phyloP scores from a whole-genome alignment of 2,113 vertebrate species.

The Callaeas wilsoni region DNA sequence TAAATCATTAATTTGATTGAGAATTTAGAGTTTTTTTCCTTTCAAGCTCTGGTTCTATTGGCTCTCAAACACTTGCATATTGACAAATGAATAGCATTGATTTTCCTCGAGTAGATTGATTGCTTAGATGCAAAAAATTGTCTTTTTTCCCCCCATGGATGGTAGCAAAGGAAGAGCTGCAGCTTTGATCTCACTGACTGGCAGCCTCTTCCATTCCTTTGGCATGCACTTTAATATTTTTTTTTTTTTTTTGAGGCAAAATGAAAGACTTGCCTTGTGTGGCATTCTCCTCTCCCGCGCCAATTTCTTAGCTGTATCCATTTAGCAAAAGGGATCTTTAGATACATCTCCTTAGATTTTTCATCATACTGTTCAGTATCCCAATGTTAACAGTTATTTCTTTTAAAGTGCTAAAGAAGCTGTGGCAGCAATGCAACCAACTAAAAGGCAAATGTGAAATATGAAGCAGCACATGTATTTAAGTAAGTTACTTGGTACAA shows the following conservation, averaged over 20 bases:
- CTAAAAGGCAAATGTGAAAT: neutral
- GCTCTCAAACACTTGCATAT: neutral
- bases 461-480: neutral
- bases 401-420: neutral
- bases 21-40: neutral
- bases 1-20: neutral
- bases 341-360: neutral
- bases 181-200: constrained; percentile 14
- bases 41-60: neutral
- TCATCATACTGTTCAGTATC: neutral
- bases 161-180: neutral
- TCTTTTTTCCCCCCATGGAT: rapidly evolving
- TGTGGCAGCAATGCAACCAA: neutral
- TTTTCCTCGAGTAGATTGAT: neutral
- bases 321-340: neutral
- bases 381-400: neutral
- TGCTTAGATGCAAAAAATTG: neutral
- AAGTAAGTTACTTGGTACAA: neutral
- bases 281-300: neutral
- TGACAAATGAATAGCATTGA: neutral
- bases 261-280: neutral
- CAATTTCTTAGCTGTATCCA: neutral
- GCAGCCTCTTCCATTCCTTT: neutral
- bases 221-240: neutral
- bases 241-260: neutral